Evolutionary conservation across 2,113 vertebrate genomes (phyloP).

Genomic region (Falco punctatus): DNA sequence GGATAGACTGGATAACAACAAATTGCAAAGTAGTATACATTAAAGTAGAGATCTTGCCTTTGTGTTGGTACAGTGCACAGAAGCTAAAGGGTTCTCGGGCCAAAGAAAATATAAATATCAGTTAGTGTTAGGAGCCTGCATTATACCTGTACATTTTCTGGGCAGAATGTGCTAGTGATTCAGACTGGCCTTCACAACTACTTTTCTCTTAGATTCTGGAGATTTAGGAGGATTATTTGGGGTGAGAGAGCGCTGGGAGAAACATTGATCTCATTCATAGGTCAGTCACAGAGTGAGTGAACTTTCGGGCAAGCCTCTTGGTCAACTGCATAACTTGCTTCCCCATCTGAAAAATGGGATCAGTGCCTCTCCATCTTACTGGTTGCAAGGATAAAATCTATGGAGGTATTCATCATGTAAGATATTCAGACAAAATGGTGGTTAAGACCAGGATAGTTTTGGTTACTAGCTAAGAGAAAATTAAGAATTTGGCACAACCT

Average conservation of each 20-base stretch:
- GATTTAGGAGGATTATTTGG: not conserved
- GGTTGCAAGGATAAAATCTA: not conserved
- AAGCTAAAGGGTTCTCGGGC: not conserved
- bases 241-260: not conserved
- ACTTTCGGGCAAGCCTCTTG: not conserved
- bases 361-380: fast-evolving
- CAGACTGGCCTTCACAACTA: not conserved
- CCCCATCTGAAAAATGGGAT: not conserved
- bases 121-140: not conserved
- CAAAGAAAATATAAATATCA: not conserved
- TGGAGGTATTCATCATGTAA: not conserved
- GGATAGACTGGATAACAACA: not conserved
- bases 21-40: not conserved
- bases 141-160: not conserved
- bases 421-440: not conserved
- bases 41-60: not conserved
- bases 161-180: not conserved
- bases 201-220: not conserved
- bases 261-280: not conserved
- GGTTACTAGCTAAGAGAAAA: not conserved
- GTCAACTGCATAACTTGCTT: not conserved
- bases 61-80: not conserved
- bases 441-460: not conserved
- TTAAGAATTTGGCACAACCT: not conserved
- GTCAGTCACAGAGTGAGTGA: not conserved